These are phyloP conservation scores for Nymphicus hollandicus DNA, from an alignment of 2,113 vertebrate genomes.

Conservation along the genomic window DNA sequence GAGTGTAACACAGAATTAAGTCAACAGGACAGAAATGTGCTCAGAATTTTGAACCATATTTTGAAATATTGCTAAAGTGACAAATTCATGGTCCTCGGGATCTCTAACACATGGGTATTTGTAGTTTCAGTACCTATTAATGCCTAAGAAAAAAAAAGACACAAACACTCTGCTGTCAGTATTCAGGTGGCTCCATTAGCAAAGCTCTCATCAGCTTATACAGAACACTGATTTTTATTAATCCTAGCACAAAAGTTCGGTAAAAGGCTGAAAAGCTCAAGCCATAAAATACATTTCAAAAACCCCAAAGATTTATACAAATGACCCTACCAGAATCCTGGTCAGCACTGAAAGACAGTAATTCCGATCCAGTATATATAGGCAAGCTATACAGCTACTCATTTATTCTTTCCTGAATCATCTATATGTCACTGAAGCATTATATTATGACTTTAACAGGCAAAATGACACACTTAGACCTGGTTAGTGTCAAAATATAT, in stretches of 20 bases:
- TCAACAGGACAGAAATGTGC: not conserved
- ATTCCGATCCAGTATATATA: not conserved
- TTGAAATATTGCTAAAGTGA: not conserved
- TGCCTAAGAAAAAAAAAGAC: not conserved
- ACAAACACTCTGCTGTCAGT: not conserved
- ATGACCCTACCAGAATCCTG: not conserved
- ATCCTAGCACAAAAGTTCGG: not conserved
- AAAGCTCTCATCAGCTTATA: not conserved
- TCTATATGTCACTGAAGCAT: not conserved
- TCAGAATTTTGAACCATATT: not conserved
- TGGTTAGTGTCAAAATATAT: not conserved
- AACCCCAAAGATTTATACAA: not conserved
- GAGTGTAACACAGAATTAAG: conserved; percentile 19
- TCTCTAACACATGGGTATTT: not conserved
- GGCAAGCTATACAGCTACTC: not conserved
- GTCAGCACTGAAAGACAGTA: not conserved
- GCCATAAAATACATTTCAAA: not conserved
- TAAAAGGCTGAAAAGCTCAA: not conserved
- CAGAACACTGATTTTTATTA: not conserved
- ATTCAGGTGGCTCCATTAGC: not conserved
- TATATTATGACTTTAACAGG: not conserved
- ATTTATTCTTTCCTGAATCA: not conserved
- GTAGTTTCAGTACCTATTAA: not conserved
- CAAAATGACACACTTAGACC: not conserved
- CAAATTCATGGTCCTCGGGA: not conserved